Base-by-base conservation (phyloP, 1,140 invertebrate species). In the Araneus ventricosus region DNA sequence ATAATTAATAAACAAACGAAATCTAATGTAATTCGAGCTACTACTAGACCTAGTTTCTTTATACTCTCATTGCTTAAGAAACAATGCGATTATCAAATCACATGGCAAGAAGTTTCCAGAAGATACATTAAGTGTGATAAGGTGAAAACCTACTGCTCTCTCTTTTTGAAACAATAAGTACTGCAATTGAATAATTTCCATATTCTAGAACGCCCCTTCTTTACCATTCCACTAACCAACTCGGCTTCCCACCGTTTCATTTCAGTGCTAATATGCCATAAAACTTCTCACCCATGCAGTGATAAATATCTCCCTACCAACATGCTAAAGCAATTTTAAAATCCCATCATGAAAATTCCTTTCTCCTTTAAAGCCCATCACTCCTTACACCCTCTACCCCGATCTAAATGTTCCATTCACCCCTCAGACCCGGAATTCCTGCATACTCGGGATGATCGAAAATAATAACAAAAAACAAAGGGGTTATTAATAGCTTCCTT, bases 401-500 rank as follows among this genome's bases (percentile, higher is more conserved):
- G 10, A 6, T 75, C 30, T 22, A 20, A 75, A 75, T 75, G 70
- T 61, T 82, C 34, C 86, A 63, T 88, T 59, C 86, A 63, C n/a
- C 27, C 24, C 86, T n/a, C 20, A 6, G 67, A 63, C 86, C 86
- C 86, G 86, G 86, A 88, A 88, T 63, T 88, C 57, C 86, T 88
- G 22, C 61, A 88, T 67, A 61, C 57, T 6, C 24, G 4, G 27
- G 20, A 88, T 30, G 17, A 59, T 52, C 84, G n/a, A 34, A 34
- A 82, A 34, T n/a, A 17, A 85, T 59, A 85, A 85, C 0, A 22
- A 30, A 34, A 85, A 52, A 57, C 14, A 24, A 52, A 52, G n/a
- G 20, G 88, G 39, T 90, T 90, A 90, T 90, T 90, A 90, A 90
- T 90, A 52, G 63, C 63, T 59, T 80, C 22, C 57, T 52, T 80